These are phyloP conservation scores for Drosophila quadrilineata DNA, from an alignment of 1,140 invertebrate genomes.

Conservation along the genomic window DNA sequence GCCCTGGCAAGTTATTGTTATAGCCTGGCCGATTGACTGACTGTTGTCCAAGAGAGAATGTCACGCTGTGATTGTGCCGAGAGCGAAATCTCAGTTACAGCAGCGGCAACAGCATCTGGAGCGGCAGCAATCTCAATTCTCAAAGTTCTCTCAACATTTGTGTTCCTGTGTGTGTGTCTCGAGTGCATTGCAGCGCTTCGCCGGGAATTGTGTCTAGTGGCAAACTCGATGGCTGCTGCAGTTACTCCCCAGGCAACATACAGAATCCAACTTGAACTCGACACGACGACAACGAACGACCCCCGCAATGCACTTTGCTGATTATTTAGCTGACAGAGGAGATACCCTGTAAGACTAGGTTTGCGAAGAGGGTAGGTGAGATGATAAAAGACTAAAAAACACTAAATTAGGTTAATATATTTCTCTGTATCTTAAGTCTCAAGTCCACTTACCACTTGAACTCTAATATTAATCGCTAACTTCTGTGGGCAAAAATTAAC, in stretches of 20 bases:
- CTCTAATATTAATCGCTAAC: no score
- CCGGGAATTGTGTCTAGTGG: conserved; percentile 64
- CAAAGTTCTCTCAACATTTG: conserved; percentile 11
- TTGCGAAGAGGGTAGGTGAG: neutral
- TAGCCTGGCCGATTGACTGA: conserved; percentile 47
- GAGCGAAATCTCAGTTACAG: conserved; percentile 59
- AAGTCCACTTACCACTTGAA: no score
- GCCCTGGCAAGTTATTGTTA: conserved; percentile 44
- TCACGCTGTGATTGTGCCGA: conserved; percentile 67
- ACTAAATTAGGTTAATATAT: no score
- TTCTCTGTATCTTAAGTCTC: no score
- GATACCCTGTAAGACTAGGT: conserved; percentile 4
- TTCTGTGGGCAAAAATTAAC: no score
- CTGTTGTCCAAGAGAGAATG: conserved; percentile 45
- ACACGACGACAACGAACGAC: no score
- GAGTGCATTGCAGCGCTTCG: conserved; percentile 58
- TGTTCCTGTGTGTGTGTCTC: conserved; percentile 52
- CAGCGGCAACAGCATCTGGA: conserved; percentile 11
- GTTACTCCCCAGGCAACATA: conserved; percentile 19
- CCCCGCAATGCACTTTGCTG: conserved; percentile 72
- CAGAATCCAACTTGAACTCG: conserved; percentile 13
- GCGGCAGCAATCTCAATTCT: conserved; percentile 20
- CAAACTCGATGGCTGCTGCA: conserved; percentile 37
- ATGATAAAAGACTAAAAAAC: neutral
- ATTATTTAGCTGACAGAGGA: conserved; percentile 55